These are phyloP conservation scores for Plebejus melissa DNA, from an alignment of 2,888 invertebrate species.

Conservation along the genomic window DNA sequence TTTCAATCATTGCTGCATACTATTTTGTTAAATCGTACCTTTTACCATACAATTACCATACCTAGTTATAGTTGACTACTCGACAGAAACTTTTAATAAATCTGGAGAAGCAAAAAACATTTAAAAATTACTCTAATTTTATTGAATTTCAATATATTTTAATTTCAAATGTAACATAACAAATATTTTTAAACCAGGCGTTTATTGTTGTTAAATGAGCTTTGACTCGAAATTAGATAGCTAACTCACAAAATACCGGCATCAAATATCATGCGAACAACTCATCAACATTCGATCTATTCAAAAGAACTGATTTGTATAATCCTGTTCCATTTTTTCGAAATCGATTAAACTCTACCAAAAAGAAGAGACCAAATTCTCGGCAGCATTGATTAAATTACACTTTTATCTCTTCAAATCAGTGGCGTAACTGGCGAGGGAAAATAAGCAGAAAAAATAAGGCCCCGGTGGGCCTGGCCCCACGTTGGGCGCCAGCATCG, in stretches of 20 bases:
- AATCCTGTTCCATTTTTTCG: neutral
- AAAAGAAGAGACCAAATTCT: slow-evolving; percentile 35
- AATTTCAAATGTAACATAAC: no score
- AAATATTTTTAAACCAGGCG: no score
- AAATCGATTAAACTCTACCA: slow-evolving; percentile 28
- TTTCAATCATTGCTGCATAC: neutral
- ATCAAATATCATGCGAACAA: neutral
- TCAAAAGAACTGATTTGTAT: neutral
- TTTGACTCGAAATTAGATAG: neutral
- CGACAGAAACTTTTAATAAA: no score
- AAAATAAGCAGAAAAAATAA: slow-evolving; percentile 46
- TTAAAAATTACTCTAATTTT: no score
- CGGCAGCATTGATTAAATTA: slow-evolving; percentile 47
- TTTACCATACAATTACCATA: no score
- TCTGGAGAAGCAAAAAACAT: no score
- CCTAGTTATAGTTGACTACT: no score
- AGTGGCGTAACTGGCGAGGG: slow-evolving; percentile 43
- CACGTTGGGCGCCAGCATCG: slow-evolving; percentile 57
- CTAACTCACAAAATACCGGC: neutral
- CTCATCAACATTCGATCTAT: neutral
- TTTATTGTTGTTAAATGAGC: no score
- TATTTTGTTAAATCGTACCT: neutral
- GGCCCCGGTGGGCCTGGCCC: slow-evolving; percentile 37
- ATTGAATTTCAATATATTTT: no score
- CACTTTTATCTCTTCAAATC: slow-evolving; percentile 48